Conservation (phyloP, 2,797 vertebrate genomes). For the Phalloptychus januarius region DNA sequence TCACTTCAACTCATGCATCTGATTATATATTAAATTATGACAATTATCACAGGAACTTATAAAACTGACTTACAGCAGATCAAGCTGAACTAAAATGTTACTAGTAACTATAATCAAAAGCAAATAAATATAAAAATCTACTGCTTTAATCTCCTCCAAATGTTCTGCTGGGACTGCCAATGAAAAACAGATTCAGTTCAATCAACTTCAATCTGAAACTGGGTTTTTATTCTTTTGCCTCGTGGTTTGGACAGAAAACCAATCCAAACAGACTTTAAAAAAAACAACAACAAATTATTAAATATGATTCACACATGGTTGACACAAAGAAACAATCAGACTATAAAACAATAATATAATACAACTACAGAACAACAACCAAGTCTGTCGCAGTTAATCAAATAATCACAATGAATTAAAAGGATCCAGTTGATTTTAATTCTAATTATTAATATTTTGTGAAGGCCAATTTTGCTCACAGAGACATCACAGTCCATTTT, state of each 20-base stretch:
- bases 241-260: not conserved
- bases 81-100: conserved; percentile 56
- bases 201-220: not conserved
- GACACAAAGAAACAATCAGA: not conserved
- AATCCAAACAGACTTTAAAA: not conserved
- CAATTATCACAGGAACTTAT: conserved; percentile 20
- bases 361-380: not conserved
- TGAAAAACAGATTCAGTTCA: not conserved
- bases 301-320: not conserved
- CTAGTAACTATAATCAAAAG: conserved; percentile 25
- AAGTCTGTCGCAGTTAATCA: not conserved
- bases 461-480: too few species aligned
- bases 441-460: too few species aligned
- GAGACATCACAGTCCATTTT: too few species aligned
- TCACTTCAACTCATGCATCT: conserved; percentile 32
- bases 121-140: conserved; percentile 24
- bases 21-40: conserved; percentile 23
- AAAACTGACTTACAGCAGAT: conserved; percentile 8
- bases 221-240: not conserved
- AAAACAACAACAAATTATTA: not conserved
- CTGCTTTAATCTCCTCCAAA: conserved; percentile 16
- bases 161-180: not conserved
- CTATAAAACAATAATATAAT: not conserved
- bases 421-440: too few species aligned
- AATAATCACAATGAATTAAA: too few species aligned